Conservation (phyloP, 2,888 invertebrate species). For the Drosophila colorata region DNA sequence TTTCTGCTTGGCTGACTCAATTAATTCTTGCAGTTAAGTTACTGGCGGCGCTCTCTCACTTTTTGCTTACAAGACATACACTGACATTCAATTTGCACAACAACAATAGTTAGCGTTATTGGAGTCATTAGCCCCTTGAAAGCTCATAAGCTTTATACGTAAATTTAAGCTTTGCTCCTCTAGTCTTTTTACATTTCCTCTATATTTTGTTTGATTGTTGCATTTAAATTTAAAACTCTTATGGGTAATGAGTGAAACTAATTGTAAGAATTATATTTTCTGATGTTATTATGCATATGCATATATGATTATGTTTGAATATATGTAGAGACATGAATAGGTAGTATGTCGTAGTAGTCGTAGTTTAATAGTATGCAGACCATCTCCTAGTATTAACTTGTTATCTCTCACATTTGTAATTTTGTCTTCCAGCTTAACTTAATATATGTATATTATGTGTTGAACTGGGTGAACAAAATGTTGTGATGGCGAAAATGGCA, state of each 20-base stretch:
- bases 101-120: constrained; percentile 45
- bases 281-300: no score
- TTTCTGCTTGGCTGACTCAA: constrained; percentile 79
- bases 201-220: constrained; percentile 20
- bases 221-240: constrained; percentile 45
- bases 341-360: no score
- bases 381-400: neutral
- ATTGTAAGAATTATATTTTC: no score
- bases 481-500: constrained; percentile 88
- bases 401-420: neutral
- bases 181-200: constrained; percentile 6
- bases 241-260: no score
- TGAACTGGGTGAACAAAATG: constrained; percentile 61
- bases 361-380: neutral
- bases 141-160: constrained; percentile 39
- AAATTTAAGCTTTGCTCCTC: constrained; percentile 44
- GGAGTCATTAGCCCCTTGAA: constrained; percentile 64
- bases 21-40: constrained; percentile 70
- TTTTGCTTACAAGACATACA: constrained; percentile 48
- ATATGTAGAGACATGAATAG: no score
- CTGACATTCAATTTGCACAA: constrained; percentile 40
- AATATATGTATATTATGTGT: constrained; percentile 29
- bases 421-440: constrained; percentile 27
- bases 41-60: constrained; percentile 45
- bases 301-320: no score